Percentiles rank a stretch among this genome's conserved stretches.
These are phyloP conservation scores for Cephus sareptanus DNA, from an alignment of 2,888 invertebrate genomes.

Conservation along the genomic window DNA sequence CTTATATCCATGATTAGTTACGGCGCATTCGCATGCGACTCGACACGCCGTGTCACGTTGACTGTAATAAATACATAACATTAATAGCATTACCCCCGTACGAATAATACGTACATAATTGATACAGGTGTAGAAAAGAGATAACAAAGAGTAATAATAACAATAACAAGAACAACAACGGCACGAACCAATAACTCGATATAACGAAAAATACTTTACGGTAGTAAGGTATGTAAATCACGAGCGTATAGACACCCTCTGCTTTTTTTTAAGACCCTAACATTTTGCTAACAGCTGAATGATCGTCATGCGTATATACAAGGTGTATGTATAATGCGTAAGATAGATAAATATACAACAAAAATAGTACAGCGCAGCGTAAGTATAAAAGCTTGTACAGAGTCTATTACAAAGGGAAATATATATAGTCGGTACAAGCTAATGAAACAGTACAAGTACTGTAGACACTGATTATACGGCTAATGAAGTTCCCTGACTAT, in stretches of 20 bases:
- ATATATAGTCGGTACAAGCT: neutral
- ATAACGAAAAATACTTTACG: neutral
- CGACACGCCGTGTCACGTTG: neutral
- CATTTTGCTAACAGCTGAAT: neutral
- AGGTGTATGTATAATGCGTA: neutral
- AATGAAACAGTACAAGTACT: neutral
- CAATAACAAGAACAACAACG: neutral
- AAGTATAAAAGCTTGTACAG: neutral
- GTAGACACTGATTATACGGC: neutral
- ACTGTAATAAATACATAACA: neutral
- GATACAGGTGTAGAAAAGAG: neutral
- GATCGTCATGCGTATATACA: neutral
- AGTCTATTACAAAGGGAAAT: neutral
- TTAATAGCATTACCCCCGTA: neutral
- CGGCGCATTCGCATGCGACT: slow-evolving; percentile 36
- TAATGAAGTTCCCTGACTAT: neutral
- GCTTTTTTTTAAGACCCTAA: neutral
- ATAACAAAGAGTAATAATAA: neutral
- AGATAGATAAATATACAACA: too few relatives aligned
- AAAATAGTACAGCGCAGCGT: too few relatives aligned
- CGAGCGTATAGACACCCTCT: neutral
- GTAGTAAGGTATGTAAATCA: neutral
- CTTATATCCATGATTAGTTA: slow-evolving; percentile 43
- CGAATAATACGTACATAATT: neutral
- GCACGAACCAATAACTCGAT: neutral